phyloP scores from a whole-genome alignment of 1,140 invertebrate species.

The Tetragnatha versicolor region DNA sequence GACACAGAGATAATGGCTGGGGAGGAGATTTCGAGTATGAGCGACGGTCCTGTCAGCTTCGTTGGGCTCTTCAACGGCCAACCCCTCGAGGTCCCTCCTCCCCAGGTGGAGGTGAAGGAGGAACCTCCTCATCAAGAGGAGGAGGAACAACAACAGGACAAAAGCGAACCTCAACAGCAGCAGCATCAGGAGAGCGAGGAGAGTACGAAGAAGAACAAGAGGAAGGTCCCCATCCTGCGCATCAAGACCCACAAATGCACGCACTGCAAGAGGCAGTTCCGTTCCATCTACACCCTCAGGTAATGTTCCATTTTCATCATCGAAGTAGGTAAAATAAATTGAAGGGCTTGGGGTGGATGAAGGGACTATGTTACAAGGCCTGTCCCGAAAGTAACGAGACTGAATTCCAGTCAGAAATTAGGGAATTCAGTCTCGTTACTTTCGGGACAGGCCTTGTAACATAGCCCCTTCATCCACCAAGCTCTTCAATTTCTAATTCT shows the following conservation, averaged over 20 bases:
- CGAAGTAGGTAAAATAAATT: no score
- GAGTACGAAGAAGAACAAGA: conserved; percentile 37
- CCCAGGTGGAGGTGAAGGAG: background rate
- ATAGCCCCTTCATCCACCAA: no score
- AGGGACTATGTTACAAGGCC: no score
- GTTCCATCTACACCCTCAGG: conserved; percentile 47
- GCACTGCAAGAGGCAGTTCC: conserved; percentile 46
- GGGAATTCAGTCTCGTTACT: no score
- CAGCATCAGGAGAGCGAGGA: background rate
- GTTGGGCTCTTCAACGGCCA: conserved; percentile 26
- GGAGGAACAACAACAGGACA: background rate
- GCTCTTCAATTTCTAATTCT: no score
- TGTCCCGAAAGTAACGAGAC: no score
- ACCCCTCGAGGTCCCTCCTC: no score
- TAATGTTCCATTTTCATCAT: no score
- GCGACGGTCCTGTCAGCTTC: conserved; percentile 36
- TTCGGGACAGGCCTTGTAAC: no score
- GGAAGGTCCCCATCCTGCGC: conserved; percentile 37
- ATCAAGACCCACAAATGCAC: conserved; percentile 51
- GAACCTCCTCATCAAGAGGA: background rate
- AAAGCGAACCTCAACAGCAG: conserved; percentile 8
- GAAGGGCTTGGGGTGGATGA: no score
- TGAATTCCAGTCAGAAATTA: no score
- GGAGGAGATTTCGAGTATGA: conserved; percentile 37
- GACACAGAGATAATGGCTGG: conserved; percentile 48